Evolutionary conservation across 1,140 invertebrate genomes (phyloP).

Genomic region (Heliconius melpomene): DNA sequence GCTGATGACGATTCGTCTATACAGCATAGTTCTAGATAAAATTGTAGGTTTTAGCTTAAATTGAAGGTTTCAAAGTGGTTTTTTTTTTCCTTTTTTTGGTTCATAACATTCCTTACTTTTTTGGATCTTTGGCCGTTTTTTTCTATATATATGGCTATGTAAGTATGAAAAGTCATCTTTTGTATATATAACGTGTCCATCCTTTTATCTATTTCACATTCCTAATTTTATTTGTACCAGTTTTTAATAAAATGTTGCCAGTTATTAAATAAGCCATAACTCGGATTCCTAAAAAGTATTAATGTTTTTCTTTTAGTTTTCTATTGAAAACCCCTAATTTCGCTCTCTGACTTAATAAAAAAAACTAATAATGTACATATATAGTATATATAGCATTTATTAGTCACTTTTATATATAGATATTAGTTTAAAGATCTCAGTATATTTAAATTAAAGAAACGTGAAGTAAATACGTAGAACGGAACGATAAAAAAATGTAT

Average conservation of each 20-base stretch:
- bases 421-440: slow-evolving; percentile 36
- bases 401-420: slow-evolving; percentile 21
- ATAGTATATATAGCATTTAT: slow-evolving; percentile 34
- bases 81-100: not conserved
- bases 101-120: slow-evolving; percentile 23
- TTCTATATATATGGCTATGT: not conserved
- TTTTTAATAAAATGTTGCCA: not conserved
- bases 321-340: not conserved
- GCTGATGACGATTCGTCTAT: slow-evolving; percentile 76
- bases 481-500: not conserved
- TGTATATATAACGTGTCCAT: too few relatives aligned
- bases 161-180: not conserved
- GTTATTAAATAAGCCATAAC: slow-evolving; percentile 1
- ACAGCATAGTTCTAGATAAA: slow-evolving; percentile 74
- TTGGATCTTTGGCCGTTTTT: not conserved
- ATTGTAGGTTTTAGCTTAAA: slow-evolving; percentile 14
- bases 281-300: slow-evolving; percentile 9
- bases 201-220: not conserved
- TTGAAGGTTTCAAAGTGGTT: not conserved
- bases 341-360: slow-evolving; percentile 2
- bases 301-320: slow-evolving; percentile 15
- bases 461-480: slow-evolving; percentile 1
- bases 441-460: not conserved
- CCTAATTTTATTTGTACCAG: slow-evolving; percentile 7
- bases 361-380: not conserved